phyloP scores from a whole-genome alignment of 2,888 invertebrate genomes.

The Lithophane ornitopus region DNA sequence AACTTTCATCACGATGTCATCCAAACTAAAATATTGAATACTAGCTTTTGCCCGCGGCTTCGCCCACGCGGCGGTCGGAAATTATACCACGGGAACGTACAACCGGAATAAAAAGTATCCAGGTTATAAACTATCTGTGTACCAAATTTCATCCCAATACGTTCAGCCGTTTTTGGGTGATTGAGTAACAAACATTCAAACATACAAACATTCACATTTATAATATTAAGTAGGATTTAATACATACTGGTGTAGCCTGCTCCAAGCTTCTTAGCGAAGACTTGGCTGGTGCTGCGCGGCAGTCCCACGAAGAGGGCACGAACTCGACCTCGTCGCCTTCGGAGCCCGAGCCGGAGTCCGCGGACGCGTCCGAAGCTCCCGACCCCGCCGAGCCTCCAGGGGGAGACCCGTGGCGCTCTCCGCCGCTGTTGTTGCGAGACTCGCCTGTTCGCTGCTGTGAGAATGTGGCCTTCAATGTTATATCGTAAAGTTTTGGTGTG shows the following conservation, averaged over 20 bases:
- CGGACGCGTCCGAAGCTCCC: conserved; percentile 74
- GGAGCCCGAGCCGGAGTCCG: conserved; percentile 82
- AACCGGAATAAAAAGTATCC: too few species aligned
- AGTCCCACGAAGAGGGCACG: conserved; percentile 95
- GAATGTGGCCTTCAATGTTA: conserved; percentile 15
- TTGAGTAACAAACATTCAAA: too few species aligned
- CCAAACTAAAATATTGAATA: background rate
- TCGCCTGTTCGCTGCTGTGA: conserved; percentile 74
- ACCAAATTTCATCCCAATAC: too few species aligned
- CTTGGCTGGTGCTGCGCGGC: conserved; percentile 93
- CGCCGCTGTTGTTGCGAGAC: conserved; percentile 71
- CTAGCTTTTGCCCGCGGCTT: too few species aligned
- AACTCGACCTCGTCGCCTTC: conserved; percentile 93
- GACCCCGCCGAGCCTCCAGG: conserved; percentile 63
- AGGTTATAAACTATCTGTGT: too few species aligned
- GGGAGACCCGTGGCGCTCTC: conserved; percentile 56
- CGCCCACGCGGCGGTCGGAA: too few species aligned
- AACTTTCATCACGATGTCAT: background rate
- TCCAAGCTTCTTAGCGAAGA: conserved; percentile 91
- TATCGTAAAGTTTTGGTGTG: background rate
- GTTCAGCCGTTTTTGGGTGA: too few species aligned
- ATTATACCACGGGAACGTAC: too few species aligned
- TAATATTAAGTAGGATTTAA: background rate
- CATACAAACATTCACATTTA: too few species aligned
- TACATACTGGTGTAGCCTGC: conserved; percentile 78